A percentile compares a stretch with the other conserved stretches of the same genome.
These are phyloP conservation scores for Andinoacara biseriatus DNA, from an alignment of 2,113 vertebrate species.

Conservation along the genomic window DNA sequence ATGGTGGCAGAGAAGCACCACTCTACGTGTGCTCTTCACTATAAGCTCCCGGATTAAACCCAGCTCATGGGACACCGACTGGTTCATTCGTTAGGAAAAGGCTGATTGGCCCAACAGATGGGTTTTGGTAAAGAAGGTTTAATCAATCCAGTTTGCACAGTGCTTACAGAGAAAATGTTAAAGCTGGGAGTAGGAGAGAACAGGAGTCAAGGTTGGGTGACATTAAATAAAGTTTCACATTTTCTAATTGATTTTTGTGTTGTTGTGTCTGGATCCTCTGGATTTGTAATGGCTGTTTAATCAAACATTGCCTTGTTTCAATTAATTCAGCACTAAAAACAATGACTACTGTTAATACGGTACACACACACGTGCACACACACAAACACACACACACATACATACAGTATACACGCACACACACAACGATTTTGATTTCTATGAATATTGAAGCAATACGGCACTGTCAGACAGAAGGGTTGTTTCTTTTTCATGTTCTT, in stretches of 20 bases:
- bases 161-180: slow-evolving; percentile 34
- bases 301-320: slow-evolving; percentile 38
- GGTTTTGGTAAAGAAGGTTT: slow-evolving; percentile 42
- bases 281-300: neutral
- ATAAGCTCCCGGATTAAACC: slow-evolving; percentile 62
- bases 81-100: slow-evolving; percentile 36
- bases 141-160: slow-evolving; percentile 53
- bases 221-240: slow-evolving; percentile 58
- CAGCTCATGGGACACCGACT: slow-evolving; percentile 40
- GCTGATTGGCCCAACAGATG: slow-evolving; percentile 61
- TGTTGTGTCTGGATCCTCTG: slow-evolving; percentile 32
- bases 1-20: slow-evolving; percentile 14
- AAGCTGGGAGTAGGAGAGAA: slow-evolving; percentile 10
- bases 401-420: neutral
- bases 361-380: neutral
- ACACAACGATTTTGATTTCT: neutral
- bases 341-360: neutral
- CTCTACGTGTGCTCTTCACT: slow-evolving; percentile 39
- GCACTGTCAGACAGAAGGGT: too few species aligned
- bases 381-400: neutral
- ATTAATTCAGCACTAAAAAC: slow-evolving; percentile 30
- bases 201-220: slow-evolving; percentile 1
- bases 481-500: neutral
- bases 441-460: neutral
- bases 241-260: slow-evolving; percentile 62